These are phyloP conservation scores for Xylota segnis DNA, from an alignment of 2,888 invertebrate genomes.

Conservation along the genomic window DNA sequence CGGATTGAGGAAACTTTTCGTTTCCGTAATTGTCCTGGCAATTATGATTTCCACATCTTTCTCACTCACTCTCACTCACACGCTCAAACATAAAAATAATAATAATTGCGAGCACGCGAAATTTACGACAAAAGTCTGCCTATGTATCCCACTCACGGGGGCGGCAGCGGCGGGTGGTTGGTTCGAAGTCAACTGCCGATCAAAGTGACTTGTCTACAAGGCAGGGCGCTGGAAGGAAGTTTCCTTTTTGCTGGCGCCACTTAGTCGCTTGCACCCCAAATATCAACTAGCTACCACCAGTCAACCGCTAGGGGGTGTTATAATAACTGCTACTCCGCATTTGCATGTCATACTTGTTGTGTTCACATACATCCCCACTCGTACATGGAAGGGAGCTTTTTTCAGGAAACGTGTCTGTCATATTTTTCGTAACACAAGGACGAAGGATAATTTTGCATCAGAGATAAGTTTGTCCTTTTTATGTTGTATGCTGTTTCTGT, in stretches of 20 bases:
- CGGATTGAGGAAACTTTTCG: conserved; percentile 58
- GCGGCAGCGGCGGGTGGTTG: conserved; percentile 2
- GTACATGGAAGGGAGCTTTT: not conserved
- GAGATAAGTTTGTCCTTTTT: conserved; percentile 68
- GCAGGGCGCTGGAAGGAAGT: conserved; percentile 43
- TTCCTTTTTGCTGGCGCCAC: conserved; percentile 63
- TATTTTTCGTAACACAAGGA: conserved; percentile 63
- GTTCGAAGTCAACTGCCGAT: conserved; percentile 67
- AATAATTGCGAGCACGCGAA: conserved; percentile 69
- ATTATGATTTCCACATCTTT: conserved; percentile 64
- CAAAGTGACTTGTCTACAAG: conserved; percentile 70
- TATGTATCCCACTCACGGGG: conserved; percentile 13
- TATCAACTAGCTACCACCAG: not conserved
- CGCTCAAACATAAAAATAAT: conserved; percentile 37
- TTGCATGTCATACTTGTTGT: conserved; percentile 66
- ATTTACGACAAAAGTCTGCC: conserved; percentile 73
- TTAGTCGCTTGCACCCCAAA: conserved; percentile 54
- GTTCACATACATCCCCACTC: conserved; percentile 14
- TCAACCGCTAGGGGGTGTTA: conserved; percentile 38
- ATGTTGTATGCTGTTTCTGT: conserved; percentile 26
- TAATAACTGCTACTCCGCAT: conserved; percentile 28
- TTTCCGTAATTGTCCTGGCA: conserved; percentile 74
- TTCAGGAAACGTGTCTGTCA: conserved; percentile 66
- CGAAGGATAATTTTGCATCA: conserved; percentile 68
- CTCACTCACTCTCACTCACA: conserved; percentile 22